Evolutionary conservation across 2,888 invertebrate species (phyloP), one percentile per base, ranked within the genome.

Genomic region (Tillus elongatus): DNA sequence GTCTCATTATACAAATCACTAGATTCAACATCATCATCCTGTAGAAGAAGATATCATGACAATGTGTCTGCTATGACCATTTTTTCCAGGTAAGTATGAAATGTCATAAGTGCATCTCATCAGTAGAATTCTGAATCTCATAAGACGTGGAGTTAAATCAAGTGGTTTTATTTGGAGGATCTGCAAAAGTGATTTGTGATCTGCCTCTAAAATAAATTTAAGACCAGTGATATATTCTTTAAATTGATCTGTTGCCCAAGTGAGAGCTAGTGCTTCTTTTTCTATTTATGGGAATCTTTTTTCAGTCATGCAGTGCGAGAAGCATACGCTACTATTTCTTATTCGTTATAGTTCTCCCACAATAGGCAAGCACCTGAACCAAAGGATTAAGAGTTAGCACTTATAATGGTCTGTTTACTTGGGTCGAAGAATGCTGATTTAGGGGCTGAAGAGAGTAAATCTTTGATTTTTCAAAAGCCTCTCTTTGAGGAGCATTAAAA

Each of bases 61-160:
- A 19, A n/a, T 6, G 24, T 8, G 24, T 19, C 24, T n/a, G 24
- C 24, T 8, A 19, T n/a, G n/a, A 19, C n/a, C 6, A 19, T 32
- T 10, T 32, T 32, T 32, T 4, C 32, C 32, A 8, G 32, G 32
- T 11, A 13, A 12, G 13, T 32, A 32, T 9, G 9, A 9, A 32
- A 32, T 10, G 4, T 4, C 14, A 15, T 13, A 32, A 13, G 9
- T 32, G 13, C 6, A 32, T 9, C 32, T 8, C 32, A 32, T 32
- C 8, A 32, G 14, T 32, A 4, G 13, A 6, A 32, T 32, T 11
- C 32, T 9, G 10, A 32, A 32, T 32, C 32, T 10, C 14, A 11
- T 9, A 4, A 32, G 13, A 10, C 32, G 32, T 12, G 32, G 32
- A 13, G 32, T 32, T 32, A 32, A 13, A 32, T 32, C 32, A 32